Evolutionary conservation across 64 coral and sea anemone genomes (phyloP).

Genomic region (Pachyseris speciosa): DNA sequence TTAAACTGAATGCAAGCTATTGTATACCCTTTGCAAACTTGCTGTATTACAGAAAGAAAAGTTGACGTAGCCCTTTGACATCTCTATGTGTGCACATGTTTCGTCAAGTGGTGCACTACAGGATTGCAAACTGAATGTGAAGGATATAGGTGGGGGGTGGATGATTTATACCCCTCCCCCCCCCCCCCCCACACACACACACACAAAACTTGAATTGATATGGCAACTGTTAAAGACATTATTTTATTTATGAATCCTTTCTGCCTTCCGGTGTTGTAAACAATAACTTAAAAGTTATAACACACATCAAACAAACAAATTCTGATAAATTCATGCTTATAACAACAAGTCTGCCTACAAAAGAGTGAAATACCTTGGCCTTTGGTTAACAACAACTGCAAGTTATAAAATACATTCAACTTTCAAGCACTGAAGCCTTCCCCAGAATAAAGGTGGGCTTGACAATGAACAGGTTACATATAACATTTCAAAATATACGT

Average conservation of each 20-base stretch:
- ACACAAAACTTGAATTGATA: background rate
- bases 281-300: background rate
- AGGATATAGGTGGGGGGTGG: background rate
- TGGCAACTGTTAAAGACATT: background rate
- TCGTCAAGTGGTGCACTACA: background rate
- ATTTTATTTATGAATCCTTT: background rate
- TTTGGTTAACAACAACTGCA: background rate
- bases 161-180: background rate
- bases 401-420: too few relatives aligned
- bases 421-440: too few relatives aligned
- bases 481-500: background rate
- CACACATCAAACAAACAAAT: background rate
- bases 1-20: background rate
- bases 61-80: background rate
- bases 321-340: background rate
- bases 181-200: background rate
- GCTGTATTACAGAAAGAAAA: background rate
- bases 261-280: background rate
- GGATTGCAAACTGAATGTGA: background rate
- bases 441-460: too few relatives aligned
- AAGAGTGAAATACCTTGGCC: background rate
- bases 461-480: too few relatives aligned
- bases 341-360: background rate
- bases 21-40: background rate
- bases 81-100: background rate